A percentile compares a stretch with the other conserved stretches of the same genome.
Evolutionary conservation across 2,113 vertebrate genomes (phyloP).

Genomic region (Xiphophorus couchianus): DNA sequence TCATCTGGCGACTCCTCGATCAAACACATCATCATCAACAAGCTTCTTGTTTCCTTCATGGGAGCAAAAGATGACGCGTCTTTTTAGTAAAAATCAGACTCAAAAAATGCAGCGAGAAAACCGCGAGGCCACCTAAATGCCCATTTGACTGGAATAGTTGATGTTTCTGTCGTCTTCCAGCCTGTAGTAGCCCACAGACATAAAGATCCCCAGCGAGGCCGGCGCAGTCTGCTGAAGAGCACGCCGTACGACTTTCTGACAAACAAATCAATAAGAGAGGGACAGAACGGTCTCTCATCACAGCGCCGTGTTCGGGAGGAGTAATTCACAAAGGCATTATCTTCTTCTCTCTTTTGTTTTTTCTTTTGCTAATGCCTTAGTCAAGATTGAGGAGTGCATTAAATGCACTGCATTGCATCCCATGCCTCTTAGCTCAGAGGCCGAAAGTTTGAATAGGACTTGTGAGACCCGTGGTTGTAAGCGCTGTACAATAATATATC

Average conservation of each 20-base stretch:
- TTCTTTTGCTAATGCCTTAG: conserved; percentile 46
- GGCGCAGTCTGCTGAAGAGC: conserved; percentile 39
- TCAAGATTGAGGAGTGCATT: conserved; percentile 51
- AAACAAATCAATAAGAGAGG: conserved; percentile 61
- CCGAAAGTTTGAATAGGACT: conserved; percentile 46
- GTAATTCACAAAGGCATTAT: conserved; percentile 54
- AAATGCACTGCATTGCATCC: conserved; percentile 44
- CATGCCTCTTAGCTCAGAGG: conserved; percentile 24
- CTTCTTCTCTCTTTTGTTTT: neutral
- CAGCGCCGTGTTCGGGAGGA: conserved; percentile 43
- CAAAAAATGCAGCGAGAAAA: conserved; percentile 39
- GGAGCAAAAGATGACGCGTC: conserved; percentile 21
- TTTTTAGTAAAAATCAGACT: conserved; percentile 38
- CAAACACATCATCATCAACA: conserved; percentile 21
- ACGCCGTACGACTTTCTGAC: conserved; percentile 32
- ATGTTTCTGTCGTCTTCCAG: conserved; percentile 42
- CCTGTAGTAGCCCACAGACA: conserved; percentile 50
- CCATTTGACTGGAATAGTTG: conserved; percentile 48
- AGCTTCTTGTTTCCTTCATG: conserved; percentile 22
- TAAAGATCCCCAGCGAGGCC: conserved; percentile 35
- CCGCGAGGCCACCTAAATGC: conserved; percentile 42
- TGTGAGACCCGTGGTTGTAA: conserved; percentile 41
- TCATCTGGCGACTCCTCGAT: conserved; percentile 17
- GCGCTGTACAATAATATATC: conserved; percentile 65
- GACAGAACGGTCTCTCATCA: conserved; percentile 51